Conservation (phyloP, 2,113 vertebrate genomes). For the Nerophis lumbriciformis region DNA sequence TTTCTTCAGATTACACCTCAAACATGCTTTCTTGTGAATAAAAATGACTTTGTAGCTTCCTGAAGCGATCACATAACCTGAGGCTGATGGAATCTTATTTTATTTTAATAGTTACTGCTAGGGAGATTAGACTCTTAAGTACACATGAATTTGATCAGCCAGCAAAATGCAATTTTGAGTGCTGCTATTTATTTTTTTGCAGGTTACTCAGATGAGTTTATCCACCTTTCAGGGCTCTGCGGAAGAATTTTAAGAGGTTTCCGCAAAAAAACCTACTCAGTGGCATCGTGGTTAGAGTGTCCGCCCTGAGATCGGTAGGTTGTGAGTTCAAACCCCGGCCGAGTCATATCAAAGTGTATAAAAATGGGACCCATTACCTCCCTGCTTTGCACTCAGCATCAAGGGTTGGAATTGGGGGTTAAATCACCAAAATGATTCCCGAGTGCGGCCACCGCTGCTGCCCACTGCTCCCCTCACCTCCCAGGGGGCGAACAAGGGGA, state of each 20-base stretch:
- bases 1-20: conserved; percentile 20
- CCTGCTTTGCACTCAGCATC: too few species aligned
- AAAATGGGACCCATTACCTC: too few species aligned
- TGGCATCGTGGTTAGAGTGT: too few species aligned
- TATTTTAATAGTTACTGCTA: conserved; percentile 36
- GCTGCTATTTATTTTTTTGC: conserved; percentile 56
- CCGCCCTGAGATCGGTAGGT: too few species aligned
- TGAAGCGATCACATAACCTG: conserved; percentile 36
- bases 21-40: conserved; percentile 20
- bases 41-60: conserved; percentile 10
- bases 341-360: too few species aligned
- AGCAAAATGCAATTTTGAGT: conserved; percentile 39
- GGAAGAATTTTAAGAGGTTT: conserved; percentile 52
- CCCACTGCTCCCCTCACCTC: too few species aligned
- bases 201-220: conserved; percentile 55
- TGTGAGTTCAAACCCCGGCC: too few species aligned
- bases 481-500: too few species aligned
- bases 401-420: too few species aligned
- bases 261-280: conserved; percentile 2
- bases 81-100: conserved; percentile 42
- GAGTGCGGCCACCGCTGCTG: too few species aligned
- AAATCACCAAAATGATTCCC: too few species aligned
- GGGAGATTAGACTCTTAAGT: conserved; percentile 39
- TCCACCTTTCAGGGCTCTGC: conserved; percentile 44
- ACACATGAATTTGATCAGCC: conserved; percentile 47